Evolutionary conservation across 2,113 vertebrate genomes (phyloP).

Genomic region (Cygnus buccinator): DNA sequence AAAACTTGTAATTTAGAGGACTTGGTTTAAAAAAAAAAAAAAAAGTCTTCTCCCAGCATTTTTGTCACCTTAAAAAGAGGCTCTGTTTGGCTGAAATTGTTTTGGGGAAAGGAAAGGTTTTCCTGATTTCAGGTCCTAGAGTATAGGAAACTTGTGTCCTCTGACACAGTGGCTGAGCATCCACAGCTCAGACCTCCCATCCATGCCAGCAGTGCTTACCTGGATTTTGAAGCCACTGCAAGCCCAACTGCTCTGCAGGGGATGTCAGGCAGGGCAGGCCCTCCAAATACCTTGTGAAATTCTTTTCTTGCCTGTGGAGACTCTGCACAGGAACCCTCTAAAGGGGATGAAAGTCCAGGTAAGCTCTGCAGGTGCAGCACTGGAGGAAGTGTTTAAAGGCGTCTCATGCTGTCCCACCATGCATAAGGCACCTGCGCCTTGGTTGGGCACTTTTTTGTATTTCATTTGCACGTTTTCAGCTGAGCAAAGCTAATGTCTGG

Average conservation of each 20-base stretch:
- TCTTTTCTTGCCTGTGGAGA: neutral
- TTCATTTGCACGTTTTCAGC: fast-evolving
- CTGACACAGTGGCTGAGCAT: neutral
- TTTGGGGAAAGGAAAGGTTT: neutral
- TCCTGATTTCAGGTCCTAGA: neutral
- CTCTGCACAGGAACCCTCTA: neutral
- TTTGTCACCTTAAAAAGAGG: neutral
- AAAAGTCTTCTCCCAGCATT: neutral
- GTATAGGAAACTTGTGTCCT: neutral
- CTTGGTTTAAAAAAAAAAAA: neutral
- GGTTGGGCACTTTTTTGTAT: fast-evolving
- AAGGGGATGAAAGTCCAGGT: neutral
- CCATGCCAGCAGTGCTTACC: too few species aligned
- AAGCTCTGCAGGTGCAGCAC: neutral
- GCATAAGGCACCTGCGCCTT: neutral
- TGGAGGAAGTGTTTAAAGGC: fast-evolving
- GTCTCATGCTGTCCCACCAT: neutral
- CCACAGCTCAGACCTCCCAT: neutral
- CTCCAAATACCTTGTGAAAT: neutral
- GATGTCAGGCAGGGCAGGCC: neutral
- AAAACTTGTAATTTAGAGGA: neutral
- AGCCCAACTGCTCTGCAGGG: neutral
- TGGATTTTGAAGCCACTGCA: neutral
- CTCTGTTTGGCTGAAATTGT: neutral
- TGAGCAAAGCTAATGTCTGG: neutral